These are phyloP conservation scores for Drosophila meridionalis DNA, from an alignment of 2,888 invertebrate genomes.

Conservation along the genomic window DNA sequence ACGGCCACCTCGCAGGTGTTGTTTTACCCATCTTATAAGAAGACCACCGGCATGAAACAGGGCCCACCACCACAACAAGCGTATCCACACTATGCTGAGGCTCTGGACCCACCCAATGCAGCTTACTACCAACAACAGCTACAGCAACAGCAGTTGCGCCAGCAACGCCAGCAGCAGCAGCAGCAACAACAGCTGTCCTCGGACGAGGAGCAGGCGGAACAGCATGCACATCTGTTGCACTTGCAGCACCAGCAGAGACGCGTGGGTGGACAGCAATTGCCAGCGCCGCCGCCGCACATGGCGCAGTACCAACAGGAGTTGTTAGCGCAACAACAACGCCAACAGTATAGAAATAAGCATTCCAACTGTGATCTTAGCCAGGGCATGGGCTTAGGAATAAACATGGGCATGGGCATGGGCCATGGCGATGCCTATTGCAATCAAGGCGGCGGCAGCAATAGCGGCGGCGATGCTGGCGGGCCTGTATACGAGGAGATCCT, in stretches of 20 bases:
- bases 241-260: conserved; percentile 78
- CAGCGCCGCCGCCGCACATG: conserved; percentile 74
- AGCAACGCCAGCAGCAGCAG: conserved; percentile 74
- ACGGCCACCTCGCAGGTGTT: conserved; percentile 82
- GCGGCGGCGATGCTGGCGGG: conserved; percentile 70
- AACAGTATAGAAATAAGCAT: conserved; percentile 84
- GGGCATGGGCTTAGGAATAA: conserved; percentile 61
- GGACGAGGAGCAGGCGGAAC: conserved; percentile 82
- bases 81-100: conserved; percentile 82
- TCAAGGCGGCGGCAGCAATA: conserved; percentile 65
- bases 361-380: conserved; percentile 83
- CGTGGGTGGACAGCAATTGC: conserved; percentile 65
- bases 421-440: conserved; percentile 82
- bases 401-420: conserved; percentile 48
- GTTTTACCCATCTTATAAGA: conserved; percentile 84
- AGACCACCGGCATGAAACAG: conserved; percentile 72
- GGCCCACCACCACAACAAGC: conserved; percentile 54
- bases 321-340: conserved; percentile 57
- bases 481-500: conserved; percentile 85
- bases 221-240: conserved; percentile 81
- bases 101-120: conserved; percentile 77
- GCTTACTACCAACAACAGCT: conserved; percentile 72
- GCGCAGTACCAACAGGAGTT: conserved; percentile 77
- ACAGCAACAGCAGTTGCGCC: conserved; percentile 66
- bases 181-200: conserved; percentile 81